Evolutionary conservation across 2,113 vertebrate genomes (phyloP), one percentile per base, ranked within the genome.

Genomic region (Leptosomus discolor): DNA sequence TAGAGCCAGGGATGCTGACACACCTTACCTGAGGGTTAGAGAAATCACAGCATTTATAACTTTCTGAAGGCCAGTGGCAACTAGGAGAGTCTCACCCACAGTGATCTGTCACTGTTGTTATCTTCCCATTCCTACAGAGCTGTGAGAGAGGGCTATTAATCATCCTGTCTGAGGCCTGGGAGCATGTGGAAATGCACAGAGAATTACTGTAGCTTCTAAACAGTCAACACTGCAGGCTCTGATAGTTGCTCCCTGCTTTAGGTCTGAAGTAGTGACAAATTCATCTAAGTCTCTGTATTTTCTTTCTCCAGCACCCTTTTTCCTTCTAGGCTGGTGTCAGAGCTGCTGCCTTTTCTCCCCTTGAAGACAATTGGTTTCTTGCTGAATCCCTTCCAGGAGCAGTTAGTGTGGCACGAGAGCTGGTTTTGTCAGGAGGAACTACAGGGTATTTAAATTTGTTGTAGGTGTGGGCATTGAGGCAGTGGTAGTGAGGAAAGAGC

Each of bases 31-130:
- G 20, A 0, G 0, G 32, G 39, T 43, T 63, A 56, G 70, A 77
- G 78, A 86, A 88, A 86, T 54, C 12, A 4, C 39, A 29, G 67
- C n/a, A 15, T 58, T 95, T 50, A 18, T 9, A 84, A 39, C 67
- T 54, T 92, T n/a, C 34, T 0, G 0, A n/a, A 83, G 86, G 64
- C 36, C 0, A 0, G 17, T 0, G 0, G 78, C 50, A 67, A 6
- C 45, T 41, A 36, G 9, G 41, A 82, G 60, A 87, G 58, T n/a
- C 45, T 87, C 34, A 48, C 48, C 69, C 45, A 27, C 61, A n/a
- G 70, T 10, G 19, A 69, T 96, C 57, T 85, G 70, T 94, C 93
- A 54, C 46, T 89, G 86, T 91, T 8, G 0, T 68, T 93, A 76
- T 60, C 81, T 68, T 53, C 21, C 60, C 24, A 2, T 71, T 76